Evolutionary conservation across 2,888 invertebrate species (phyloP).

Genomic region (Ariolimax columbianus): DNA sequence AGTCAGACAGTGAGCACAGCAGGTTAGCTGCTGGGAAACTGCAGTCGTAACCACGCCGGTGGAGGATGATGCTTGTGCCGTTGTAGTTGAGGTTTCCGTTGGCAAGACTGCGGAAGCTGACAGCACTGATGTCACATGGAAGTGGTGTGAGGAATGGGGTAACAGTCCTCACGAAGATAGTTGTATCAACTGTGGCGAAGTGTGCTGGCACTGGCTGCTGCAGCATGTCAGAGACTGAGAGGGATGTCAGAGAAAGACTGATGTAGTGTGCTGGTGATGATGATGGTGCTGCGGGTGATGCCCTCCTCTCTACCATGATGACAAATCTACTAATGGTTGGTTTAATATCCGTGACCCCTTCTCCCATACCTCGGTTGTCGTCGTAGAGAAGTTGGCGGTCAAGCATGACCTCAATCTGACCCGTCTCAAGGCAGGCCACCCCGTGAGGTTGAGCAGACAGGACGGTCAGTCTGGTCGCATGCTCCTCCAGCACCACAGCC

Average conservation of each 20-base stretch:
- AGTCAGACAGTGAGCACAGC: conserved; percentile 57
- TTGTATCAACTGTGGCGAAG: conserved; percentile 61
- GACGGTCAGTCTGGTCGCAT: conserved; percentile 65
- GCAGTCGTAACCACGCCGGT: conserved; percentile 68
- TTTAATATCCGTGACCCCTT: conserved; percentile 74
- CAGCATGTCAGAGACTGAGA: conserved; percentile 61
- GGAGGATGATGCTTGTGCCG: conserved; percentile 69
- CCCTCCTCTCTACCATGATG: conserved; percentile 65
- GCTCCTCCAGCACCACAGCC: conserved; percentile 72
- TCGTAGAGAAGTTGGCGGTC: conserved; percentile 74
- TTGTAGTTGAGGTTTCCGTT: conserved; percentile 64
- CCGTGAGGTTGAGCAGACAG: conserved; percentile 76
- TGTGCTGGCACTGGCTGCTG: conserved; percentile 64
- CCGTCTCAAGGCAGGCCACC: conserved; percentile 68
- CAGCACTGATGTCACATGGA: conserved; percentile 68
- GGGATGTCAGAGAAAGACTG: conserved; percentile 64
- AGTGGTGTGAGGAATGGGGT: conserved; percentile 58
- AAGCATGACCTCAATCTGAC: conserved; percentile 76
- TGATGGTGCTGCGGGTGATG: not conserved
- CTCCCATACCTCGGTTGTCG: conserved; percentile 75
- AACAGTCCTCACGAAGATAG: conserved; percentile 59
- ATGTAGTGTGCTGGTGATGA: conserved; percentile 48
- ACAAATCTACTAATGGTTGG: conserved; percentile 67
- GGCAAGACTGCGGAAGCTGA: conserved; percentile 67
- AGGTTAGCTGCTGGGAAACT: conserved; percentile 59